Conservation (phyloP, 37 sponge, comb jelly and placozoan genomes). For the Hexactinellida sp. region DNA sequence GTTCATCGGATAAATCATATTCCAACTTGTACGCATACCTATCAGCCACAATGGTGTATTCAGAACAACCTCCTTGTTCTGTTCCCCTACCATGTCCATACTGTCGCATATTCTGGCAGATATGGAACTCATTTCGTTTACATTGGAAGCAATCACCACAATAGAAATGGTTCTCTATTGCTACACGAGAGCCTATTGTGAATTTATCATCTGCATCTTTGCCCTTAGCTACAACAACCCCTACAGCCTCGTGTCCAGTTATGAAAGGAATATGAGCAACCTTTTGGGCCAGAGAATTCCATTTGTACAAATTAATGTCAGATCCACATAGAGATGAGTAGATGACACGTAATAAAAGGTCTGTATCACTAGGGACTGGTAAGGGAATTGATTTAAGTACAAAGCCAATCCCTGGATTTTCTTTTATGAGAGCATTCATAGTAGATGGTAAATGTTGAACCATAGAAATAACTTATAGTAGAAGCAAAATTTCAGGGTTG, state of each 20-base stretch:
- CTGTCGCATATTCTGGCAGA: slow-evolving; percentile 75
- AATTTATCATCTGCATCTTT: slow-evolving; percentile 41
- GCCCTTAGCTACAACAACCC: slow-evolving; percentile 59
- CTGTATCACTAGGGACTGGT: slow-evolving; percentile 40
- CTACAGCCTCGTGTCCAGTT: slow-evolving; percentile 81
- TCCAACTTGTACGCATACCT: slow-evolving; percentile 62
- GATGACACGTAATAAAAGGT: slow-evolving; percentile 58
- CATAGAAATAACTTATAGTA: too few relatives aligned
- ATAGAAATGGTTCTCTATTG: slow-evolving; percentile 88
- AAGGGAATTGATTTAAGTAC: slow-evolving; percentile 50
- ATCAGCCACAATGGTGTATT: slow-evolving; percentile 66
- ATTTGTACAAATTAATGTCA: slow-evolving; percentile 68
- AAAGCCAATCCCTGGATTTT: slow-evolving; percentile 31
- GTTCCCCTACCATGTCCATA: slow-evolving; percentile 87
- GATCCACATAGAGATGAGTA: slow-evolving; percentile 75
- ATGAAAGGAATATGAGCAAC: slow-evolving; percentile 69
- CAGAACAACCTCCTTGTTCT: slow-evolving; percentile 73
- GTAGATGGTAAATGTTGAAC: slow-evolving; percentile 27
- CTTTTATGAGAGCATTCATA: slow-evolving; percentile 78
- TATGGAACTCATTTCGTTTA: slow-evolving; percentile 61
- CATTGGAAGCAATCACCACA: slow-evolving; percentile 88
- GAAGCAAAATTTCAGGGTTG: too few relatives aligned
- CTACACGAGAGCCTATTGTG: slow-evolving; percentile 54
- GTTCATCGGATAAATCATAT: slow-evolving; percentile 41
- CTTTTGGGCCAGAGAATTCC: slow-evolving; percentile 58